phyloP scores from a whole-genome alignment of 35 echinoderm and acorn worm species.

The Stichopus chloronotus region DNA sequence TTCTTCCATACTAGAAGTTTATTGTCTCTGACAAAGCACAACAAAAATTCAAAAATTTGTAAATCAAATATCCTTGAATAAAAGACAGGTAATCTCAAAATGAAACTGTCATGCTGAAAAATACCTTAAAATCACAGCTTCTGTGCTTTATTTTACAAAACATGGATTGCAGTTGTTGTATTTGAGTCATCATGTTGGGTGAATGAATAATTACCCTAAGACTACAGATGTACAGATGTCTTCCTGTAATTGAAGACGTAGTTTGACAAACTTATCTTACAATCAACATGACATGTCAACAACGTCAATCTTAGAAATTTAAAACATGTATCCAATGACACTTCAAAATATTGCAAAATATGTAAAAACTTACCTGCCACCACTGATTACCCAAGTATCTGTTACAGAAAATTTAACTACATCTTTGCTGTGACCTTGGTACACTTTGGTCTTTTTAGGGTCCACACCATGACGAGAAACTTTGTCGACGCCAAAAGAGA shows the following conservation, averaged over 20 bases:
- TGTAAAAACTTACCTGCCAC: slow-evolving; percentile 20
- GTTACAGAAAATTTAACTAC: slow-evolving; percentile 44
- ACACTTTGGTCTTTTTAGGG: neutral
- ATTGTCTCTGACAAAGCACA: neutral
- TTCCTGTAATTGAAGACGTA: no score
- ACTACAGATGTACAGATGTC: no score
- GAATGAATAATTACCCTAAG: no score
- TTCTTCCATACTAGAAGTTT: slow-evolving; percentile 40
- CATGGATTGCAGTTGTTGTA: neutral
- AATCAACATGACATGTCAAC: no score
- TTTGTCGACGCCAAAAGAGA: neutral
- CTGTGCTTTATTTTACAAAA: no score
- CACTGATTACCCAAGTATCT: slow-evolving; percentile 23
- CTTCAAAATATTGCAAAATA: no score
- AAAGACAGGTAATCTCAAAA: neutral
- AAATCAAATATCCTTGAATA: neutral
- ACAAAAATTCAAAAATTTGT: neutral
- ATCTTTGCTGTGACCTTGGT: slow-evolving; percentile 40
- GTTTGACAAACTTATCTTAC: no score
- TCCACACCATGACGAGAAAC: neutral
- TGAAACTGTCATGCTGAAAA: neutral
- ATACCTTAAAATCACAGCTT: no score
- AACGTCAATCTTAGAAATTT: no score
- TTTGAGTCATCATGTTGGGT: neutral
- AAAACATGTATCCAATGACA: no score